Conservation (phyloP, 30 jellyfish, hydroid and myxozoan genomes). For the Rhopilema esculentum region DNA sequence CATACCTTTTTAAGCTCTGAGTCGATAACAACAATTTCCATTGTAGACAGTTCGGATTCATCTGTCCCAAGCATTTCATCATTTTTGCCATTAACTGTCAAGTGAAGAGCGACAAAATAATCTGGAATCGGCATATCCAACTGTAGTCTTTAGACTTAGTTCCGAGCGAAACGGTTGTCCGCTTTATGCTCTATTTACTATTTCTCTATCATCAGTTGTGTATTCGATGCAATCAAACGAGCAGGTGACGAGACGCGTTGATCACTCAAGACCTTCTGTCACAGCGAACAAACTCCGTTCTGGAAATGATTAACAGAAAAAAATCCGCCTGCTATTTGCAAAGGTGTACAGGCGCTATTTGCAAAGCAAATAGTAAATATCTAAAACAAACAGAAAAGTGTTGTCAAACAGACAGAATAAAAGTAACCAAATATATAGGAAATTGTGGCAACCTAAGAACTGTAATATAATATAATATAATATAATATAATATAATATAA, state of each 20-base stretch:
- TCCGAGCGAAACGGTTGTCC: neutral
- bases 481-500: too few species aligned
- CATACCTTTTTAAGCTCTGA: constrained; percentile 29
- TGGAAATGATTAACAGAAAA: too few species aligned
- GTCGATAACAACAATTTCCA: constrained; percentile 60
- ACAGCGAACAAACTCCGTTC: neutral
- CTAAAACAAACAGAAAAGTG: too few species aligned
- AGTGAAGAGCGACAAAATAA: constrained; percentile 27
- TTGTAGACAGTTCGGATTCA: constrained; percentile 70
- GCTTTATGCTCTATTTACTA: neutral
- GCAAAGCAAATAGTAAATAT: too few species aligned
- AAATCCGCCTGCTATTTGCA: too few species aligned
- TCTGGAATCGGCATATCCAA: constrained; percentile 9
- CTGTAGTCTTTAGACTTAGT: neutral
- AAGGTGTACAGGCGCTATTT: too few species aligned
- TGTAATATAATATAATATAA: neutral
- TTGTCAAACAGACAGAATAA: too few species aligned
- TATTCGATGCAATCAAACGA: neutral
- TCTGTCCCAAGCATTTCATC: constrained; percentile 82
- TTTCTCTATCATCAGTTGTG: neutral
- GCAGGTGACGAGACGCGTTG: neutral
- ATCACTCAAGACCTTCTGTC: neutral
- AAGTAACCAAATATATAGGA: too few species aligned
- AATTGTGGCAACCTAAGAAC: neutral
- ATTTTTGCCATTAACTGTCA: constrained; percentile 76